Conservation (phyloP, 2,113 vertebrate genomes). For the Channa argus region DNA sequence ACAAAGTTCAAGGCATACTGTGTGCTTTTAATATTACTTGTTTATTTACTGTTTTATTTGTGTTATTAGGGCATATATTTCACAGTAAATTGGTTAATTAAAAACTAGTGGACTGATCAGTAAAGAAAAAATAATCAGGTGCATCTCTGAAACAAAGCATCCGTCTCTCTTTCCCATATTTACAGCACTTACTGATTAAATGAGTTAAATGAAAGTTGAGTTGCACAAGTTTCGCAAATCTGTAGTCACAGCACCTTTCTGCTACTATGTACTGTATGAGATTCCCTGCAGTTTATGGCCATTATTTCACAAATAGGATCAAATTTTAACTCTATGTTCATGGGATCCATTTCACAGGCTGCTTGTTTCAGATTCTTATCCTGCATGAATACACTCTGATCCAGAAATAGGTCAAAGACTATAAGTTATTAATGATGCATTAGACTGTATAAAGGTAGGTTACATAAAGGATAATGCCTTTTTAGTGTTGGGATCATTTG, state of each 20-base stretch:
- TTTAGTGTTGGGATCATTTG: slow-evolving; percentile 6
- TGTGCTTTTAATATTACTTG: neutral
- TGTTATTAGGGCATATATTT: no score
- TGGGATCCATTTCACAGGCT: slow-evolving; percentile 65
- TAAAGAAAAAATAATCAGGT: neutral
- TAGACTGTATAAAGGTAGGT: slow-evolving; percentile 19
- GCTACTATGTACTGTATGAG: neutral
- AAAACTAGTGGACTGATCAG: no score
- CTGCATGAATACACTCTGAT: slow-evolving; percentile 24
- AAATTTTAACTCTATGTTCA: slow-evolving; percentile 35
- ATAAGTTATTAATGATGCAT: slow-evolving; percentile 66
- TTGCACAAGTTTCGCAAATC: neutral
- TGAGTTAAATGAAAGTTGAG: neutral
- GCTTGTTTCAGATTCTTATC: slow-evolving; percentile 39
- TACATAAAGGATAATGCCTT: slow-evolving; percentile 18
- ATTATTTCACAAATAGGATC: neutral
- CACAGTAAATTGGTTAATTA: no score
- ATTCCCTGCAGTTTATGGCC: slow-evolving; percentile 27
- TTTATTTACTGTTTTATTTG: no score
- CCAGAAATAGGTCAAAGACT: slow-evolving; percentile 71
- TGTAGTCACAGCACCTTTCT: neutral
- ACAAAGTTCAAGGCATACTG: no score
- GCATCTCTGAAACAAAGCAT: neutral
- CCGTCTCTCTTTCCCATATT: neutral
- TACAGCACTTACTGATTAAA: neutral